These are phyloP conservation scores for Pseudorectes ferrugineus DNA, from an alignment of 2,113 vertebrate genomes.

Conservation along the genomic window DNA sequence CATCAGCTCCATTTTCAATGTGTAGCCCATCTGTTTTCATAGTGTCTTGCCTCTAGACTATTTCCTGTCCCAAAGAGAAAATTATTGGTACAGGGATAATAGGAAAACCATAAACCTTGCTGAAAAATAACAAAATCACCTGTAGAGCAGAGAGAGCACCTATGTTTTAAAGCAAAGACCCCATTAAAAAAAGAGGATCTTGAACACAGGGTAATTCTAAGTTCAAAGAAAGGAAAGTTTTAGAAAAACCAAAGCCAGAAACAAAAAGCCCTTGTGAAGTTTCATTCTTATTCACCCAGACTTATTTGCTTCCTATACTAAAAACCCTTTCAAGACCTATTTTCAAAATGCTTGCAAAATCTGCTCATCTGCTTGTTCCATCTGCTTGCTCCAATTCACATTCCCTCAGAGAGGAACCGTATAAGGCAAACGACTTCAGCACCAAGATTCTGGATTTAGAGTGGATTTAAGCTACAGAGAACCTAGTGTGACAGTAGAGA, in stretches of 20 bases:
- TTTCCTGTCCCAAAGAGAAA: background rate
- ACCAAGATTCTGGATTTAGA: background rate
- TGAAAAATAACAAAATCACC: background rate
- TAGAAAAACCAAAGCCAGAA: background rate
- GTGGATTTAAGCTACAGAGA: background rate
- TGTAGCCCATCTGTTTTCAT: background rate
- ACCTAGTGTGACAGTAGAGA: background rate
- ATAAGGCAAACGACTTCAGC: background rate
- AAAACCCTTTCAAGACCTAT: slow-evolving; percentile 16
- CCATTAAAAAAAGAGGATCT: background rate
- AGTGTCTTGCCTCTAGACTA: background rate
- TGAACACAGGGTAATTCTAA: background rate
- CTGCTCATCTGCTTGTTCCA: slow-evolving; percentile 44
- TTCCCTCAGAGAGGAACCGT: background rate
- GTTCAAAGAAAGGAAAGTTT: background rate
- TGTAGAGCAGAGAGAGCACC: background rate
- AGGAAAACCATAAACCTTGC: background rate
- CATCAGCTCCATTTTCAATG: background rate
- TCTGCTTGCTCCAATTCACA: slow-evolving; percentile 37
- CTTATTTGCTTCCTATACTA: background rate
- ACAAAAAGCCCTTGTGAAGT: background rate
- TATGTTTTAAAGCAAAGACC: background rate
- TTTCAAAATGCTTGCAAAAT: slow-evolving; percentile 12
- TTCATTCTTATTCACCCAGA: background rate
- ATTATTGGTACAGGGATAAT: background rate